phyloP scores from a whole-genome alignment of 2,797 vertebrate genomes.

The Capromys pilorides region DNA sequence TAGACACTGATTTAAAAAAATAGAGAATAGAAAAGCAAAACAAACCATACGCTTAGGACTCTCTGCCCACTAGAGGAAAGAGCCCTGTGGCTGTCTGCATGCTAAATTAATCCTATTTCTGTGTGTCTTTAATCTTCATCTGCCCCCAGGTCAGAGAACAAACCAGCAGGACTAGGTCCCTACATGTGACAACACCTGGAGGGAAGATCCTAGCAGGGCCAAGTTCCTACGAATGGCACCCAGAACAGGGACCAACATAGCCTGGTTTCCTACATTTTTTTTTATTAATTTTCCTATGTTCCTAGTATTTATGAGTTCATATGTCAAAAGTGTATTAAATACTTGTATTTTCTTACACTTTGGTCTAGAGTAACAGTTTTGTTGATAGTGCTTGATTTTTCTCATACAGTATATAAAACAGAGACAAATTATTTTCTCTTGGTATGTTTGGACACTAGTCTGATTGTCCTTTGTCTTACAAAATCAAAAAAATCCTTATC shows the following conservation, averaged over 20 bases:
- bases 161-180: neutral
- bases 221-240: neutral
- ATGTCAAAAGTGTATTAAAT: neutral
- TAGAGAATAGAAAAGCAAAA: no score
- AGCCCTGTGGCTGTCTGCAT: neutral
- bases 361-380: neutral
- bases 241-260: neutral
- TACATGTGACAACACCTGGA: neutral
- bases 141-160: neutral
- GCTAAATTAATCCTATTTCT: neutral
- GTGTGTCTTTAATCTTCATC: neutral
- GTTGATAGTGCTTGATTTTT: neutral
- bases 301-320: neutral
- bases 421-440: slow-evolving; percentile 5
- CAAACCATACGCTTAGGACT: neutral
- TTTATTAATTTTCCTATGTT: neutral
- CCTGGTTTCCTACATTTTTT: neutral
- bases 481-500: slow-evolving; percentile 15
- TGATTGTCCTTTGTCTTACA: neutral
- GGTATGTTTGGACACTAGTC: neutral
- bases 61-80: neutral
- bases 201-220: neutral
- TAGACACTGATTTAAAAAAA: no score
- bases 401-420: neutral
- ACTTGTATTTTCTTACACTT: neutral